These are phyloP conservation scores for Phaonia tiefii DNA, from an alignment of 2,888 invertebrate genomes.

Conservation along the genomic window DNA sequence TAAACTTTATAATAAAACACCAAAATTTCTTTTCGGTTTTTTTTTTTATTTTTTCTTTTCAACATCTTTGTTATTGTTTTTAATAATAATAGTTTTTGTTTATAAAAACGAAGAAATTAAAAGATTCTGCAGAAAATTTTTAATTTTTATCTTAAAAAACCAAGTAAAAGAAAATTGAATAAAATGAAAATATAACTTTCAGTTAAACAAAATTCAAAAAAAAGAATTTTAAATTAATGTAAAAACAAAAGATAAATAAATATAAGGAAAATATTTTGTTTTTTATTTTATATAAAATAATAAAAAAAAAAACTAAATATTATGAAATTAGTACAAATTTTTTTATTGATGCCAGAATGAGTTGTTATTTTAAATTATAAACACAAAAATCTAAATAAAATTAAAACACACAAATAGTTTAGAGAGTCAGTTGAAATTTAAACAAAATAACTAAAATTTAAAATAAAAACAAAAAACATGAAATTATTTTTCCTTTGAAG, in stretches of 20 bases:
- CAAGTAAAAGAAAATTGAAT: background rate
- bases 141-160: constrained; percentile 12
- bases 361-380: background rate
- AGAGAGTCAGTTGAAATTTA: constrained; percentile 19
- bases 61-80: constrained; percentile 44
- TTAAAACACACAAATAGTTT: background rate
- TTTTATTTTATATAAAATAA: constrained; percentile 47
- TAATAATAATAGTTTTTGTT: constrained; percentile 28
- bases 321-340: background rate
- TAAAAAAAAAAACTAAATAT: constrained; percentile 37
- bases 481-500: constrained; percentile 30
- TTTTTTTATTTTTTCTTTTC: constrained; percentile 37
- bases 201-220: constrained; percentile 24
- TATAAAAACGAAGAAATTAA: constrained; percentile 43
- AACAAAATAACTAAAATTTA: no score
- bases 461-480: constrained; percentile 22
- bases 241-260: constrained; percentile 23
- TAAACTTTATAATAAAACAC: constrained; percentile 28
- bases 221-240: constrained; percentile 33
- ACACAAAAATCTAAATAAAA: background rate
- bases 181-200: constrained; percentile 10
- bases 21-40: constrained; percentile 25
- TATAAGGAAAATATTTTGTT: constrained; percentile 36
- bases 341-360: background rate
- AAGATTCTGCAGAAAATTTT: constrained; percentile 20